Evolutionary conservation across 2,888 invertebrate genomes (phyloP).

Genomic region (Sinopyrophorus schimmeli): DNA sequence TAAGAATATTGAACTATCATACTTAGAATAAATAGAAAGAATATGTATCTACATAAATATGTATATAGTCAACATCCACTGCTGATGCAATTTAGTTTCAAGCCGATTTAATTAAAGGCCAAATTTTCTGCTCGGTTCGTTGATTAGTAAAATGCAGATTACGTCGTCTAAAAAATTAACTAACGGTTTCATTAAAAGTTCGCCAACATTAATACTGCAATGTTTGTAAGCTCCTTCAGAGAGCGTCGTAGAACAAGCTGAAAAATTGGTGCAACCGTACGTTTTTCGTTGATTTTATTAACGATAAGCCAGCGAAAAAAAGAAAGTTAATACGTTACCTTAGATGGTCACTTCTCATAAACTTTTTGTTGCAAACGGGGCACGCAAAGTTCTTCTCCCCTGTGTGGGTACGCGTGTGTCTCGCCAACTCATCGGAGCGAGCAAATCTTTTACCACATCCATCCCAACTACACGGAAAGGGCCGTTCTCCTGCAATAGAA

Average conservation of each 20-base stretch:
- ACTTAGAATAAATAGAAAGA: too few relatives aligned
- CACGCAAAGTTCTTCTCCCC: constrained; percentile 68
- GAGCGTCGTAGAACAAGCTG: constrained; percentile 18
- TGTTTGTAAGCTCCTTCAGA: constrained; percentile 11
- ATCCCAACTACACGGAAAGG: constrained; percentile 66
- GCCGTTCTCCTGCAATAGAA: constrained; percentile 61
- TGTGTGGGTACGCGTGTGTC: constrained; percentile 67
- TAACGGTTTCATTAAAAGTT: constrained; percentile 12
- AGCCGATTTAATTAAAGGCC: constrained; percentile 30
- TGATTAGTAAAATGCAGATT: constrained; percentile 33
- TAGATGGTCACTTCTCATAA: constrained; percentile 68
- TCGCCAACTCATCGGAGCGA: constrained; percentile 65
- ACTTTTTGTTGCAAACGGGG: constrained; percentile 65
- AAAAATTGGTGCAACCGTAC: constrained; percentile 16
- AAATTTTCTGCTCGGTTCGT: constrained; percentile 34
- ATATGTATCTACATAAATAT: constrained; percentile 16
- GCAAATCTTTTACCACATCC: constrained; percentile 68
- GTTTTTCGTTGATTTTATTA: constrained; percentile 18
- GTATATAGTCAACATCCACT: constrained; percentile 27
- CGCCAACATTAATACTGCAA: constrained; percentile 10
- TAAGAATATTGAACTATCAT: too few relatives aligned
- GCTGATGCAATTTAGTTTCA: constrained; percentile 30
- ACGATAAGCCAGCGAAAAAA: constrained; percentile 11
- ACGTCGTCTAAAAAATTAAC: constrained; percentile 18
- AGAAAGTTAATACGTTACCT: constrained; percentile 51